A percentile compares a stretch with the other conserved stretches of the same genome.
These are phyloP conservation scores for Martes flavigula DNA, from an alignment of 2,797 vertebrate genomes.

Conservation along the genomic window DNA sequence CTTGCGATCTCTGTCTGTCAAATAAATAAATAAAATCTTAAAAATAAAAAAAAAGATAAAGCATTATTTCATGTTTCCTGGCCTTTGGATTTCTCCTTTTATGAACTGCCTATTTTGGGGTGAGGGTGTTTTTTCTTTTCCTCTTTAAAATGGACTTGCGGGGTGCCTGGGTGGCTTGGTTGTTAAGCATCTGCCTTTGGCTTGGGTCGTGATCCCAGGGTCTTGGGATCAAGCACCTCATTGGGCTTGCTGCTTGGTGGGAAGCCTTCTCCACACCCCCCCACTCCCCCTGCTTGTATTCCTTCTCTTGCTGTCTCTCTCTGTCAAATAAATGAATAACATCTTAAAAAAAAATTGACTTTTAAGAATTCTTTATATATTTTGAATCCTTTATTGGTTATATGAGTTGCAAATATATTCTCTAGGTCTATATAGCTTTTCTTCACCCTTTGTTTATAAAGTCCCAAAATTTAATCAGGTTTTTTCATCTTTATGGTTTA, in stretches of 20 bases:
- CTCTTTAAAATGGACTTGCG: not conserved
- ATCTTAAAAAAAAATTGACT: not conserved
- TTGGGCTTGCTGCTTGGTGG: no score
- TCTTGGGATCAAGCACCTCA: no score
- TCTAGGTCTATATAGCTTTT: not conserved
- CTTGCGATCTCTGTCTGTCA: no score
- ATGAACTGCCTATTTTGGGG: not conserved
- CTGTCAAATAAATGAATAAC: no score
- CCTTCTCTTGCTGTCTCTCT: no score
- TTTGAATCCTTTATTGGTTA: constrained; percentile 27
- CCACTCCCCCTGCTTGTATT: no score
- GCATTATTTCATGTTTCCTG: not conserved
- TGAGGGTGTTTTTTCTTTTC: not conserved
- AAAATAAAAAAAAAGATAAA: no score
- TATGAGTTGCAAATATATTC: not conserved
- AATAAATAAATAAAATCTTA: no score
- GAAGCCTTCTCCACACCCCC: no score
- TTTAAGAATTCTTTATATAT: not conserved
- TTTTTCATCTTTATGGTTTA: not conserved
- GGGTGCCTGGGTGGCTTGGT: no score
- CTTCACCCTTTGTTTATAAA: constrained; percentile 25
- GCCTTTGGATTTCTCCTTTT: not conserved
- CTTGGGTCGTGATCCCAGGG: no score
- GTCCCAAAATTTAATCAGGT: not conserved
- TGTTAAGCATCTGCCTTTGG: no score